These are phyloP conservation scores for Crotalus tigris DNA, from an alignment of 2,113 vertebrate genomes.

Conservation along the genomic window DNA sequence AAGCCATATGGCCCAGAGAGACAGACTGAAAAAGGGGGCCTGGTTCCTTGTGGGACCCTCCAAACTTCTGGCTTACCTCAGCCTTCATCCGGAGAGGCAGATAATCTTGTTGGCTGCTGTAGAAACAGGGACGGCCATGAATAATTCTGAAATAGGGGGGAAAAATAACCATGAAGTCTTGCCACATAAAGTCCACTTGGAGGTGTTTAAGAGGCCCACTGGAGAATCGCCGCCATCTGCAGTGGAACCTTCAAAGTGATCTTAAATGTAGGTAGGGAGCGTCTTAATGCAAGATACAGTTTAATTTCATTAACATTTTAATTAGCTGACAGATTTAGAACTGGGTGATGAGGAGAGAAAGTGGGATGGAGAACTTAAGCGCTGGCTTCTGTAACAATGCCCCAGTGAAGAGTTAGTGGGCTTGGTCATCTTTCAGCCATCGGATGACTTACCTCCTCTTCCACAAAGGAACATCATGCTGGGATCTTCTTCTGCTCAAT, in stretches of 20 bases:
- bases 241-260: neutral
- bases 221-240: neutral
- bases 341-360: neutral
- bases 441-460: neutral
- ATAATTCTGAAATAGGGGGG: neutral
- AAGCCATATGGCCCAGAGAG: constrained; percentile 21
- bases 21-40: neutral
- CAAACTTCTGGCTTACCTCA: constrained; percentile 2
- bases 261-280: neutral
- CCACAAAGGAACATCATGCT: neutral
- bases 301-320: constrained; percentile 20
- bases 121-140: neutral
- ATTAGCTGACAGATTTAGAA: neutral
- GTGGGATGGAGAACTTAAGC: neutral
- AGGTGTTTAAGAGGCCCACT: neutral
- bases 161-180: too few relatives aligned
- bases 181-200: neutral
- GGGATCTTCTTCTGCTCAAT: neutral
- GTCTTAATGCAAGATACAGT: neutral
- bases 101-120: neutral
- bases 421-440: neutral
- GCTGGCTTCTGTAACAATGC: neutral
- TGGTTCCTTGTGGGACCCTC: neutral
- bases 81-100: neutral
- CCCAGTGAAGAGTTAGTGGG: neutral